Conservation (phyloP, 2,113 vertebrate species). For the Fregetta grallaria region DNA sequence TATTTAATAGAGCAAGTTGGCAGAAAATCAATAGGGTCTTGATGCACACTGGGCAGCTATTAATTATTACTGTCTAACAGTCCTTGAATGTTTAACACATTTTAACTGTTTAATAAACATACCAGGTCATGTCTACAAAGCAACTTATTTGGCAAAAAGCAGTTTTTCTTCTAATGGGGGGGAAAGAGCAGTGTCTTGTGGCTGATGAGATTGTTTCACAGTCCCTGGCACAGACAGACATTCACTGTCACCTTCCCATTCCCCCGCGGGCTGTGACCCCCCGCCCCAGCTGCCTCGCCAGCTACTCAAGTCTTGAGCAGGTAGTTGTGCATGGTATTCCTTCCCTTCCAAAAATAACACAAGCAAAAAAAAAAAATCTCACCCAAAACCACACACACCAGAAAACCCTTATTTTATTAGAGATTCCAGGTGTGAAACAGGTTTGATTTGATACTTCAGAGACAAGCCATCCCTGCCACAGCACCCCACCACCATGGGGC, state of each 20-base stretch:
- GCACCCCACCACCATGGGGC: not conserved
- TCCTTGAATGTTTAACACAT: not conserved
- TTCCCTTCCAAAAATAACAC: not conserved
- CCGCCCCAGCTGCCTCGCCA: not conserved
- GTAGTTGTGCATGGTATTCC: accelerated
- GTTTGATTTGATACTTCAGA: not conserved
- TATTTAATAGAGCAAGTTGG: slow-evolving; percentile 20
- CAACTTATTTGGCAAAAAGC: not conserved
- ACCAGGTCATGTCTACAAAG: not conserved
- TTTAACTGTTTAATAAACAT: slow-evolving; percentile 4
- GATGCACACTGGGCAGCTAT: not conserved
- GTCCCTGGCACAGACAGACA: not conserved
- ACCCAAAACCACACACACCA: not conserved
- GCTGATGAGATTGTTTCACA: not conserved
- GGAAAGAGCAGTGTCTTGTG: not conserved
- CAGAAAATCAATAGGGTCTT: slow-evolving; percentile 37
- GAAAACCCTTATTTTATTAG: not conserved
- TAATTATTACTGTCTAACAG: not conserved
- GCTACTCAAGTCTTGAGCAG: not conserved
- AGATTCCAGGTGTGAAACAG: not conserved
- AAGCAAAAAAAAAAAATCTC: not conserved
- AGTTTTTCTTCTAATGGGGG: not conserved
- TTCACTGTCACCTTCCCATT: not conserved
- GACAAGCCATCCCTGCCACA: not conserved
- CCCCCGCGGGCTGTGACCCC: not conserved